Base-by-base conservation (phyloP, 2,888 invertebrate species). In the Thysanoteuthis rhombus region DNA sequence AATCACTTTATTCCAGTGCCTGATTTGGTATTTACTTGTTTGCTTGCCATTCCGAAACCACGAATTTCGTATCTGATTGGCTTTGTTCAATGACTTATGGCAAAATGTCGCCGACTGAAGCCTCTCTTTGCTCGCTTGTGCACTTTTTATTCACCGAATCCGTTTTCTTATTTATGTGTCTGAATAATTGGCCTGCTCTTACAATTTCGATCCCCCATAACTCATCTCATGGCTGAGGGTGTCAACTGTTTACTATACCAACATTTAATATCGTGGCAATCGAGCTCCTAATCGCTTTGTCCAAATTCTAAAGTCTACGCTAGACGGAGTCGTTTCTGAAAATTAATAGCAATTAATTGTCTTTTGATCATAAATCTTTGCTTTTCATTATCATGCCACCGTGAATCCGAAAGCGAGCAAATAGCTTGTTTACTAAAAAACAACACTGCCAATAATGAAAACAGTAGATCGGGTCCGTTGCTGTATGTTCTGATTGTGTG, bases 311-410 rank as follows among this genome's bases (percentile, higher is more conserved):
- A 2, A 12, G n/a, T 75, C n/a, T 25, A 52, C 25, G 52, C 28
- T 22, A 25, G 52, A 52, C 25, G 52, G 75, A 75, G 75, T n/a
- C 75, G 75, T n/a, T 75, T 75, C n/a, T n/a, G 16, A n/a, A 75
- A 75, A 75, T 75, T n/a, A 75, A 75, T 75, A n/a, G 75, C 75
- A 75, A 75, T 75, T 75, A 75, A 75, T 75, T 75, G n/a, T 75
- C n/a, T 36, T n/a, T 75, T n/a, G 36, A 75, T 75, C 75, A 36
- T 75, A 75, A 75, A 75, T 75, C 75, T 75, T n/a, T n/a, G 8
- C 22, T 19, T 75, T 32, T 75, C n/a, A n/a, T 75, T 12, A 75
- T n/a, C n/a, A n/a, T n/a, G 32, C n/a, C 1, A 12, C 1, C n/a
- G 32, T n/a, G n/a, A 58, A 58, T 32, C 25, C 32, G 58, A 58